Evolutionary conservation across 2,113 vertebrate species (phyloP).

Genomic region (Heteronetta atricapilla): DNA sequence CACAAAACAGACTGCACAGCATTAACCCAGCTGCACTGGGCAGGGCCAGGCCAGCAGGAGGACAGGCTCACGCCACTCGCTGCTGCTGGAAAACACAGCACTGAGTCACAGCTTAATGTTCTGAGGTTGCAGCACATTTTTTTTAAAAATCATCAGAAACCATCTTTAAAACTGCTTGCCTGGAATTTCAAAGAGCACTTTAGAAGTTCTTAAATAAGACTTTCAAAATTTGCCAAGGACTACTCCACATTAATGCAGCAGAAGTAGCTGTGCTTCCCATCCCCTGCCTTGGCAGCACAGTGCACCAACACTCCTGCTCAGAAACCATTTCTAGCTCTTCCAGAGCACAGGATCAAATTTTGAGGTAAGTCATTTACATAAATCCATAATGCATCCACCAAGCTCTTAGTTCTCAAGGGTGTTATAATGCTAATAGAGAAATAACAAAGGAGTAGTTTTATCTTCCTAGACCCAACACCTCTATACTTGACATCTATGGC

Average conservation of each 20-base stretch:
- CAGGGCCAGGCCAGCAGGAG: neutral
- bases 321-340: slow-evolving; percentile 17
- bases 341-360: slow-evolving; percentile 27
- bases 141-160: neutral
- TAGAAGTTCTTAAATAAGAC: neutral
- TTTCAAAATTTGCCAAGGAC: slow-evolving; percentile 39
- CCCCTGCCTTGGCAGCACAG: slow-evolving; percentile 7
- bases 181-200: slow-evolving; percentile 12
- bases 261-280: neutral
- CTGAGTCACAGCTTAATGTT: neutral
- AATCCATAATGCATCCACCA: slow-evolving; percentile 65
- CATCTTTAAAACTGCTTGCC: neutral
- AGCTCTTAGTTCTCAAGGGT: slow-evolving; percentile 2
- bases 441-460: slow-evolving; percentile 50
- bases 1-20: neutral
- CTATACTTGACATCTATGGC: slow-evolving; percentile 55
- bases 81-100: neutral
- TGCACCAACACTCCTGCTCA: slow-evolving; percentile 2
- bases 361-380: slow-evolving; percentile 67
- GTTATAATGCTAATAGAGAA: slow-evolving; percentile 64
- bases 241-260: slow-evolving; percentile 52
- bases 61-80: neutral
- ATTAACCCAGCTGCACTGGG: neutral
- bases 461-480: slow-evolving; percentile 32
- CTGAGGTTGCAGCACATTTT: neutral